A percentile compares a stretch with the other conserved stretches of the same genome.
Evolutionary conservation across 2,113 vertebrate genomes (phyloP).

Genomic region (Alexandromys fortis): DNA sequence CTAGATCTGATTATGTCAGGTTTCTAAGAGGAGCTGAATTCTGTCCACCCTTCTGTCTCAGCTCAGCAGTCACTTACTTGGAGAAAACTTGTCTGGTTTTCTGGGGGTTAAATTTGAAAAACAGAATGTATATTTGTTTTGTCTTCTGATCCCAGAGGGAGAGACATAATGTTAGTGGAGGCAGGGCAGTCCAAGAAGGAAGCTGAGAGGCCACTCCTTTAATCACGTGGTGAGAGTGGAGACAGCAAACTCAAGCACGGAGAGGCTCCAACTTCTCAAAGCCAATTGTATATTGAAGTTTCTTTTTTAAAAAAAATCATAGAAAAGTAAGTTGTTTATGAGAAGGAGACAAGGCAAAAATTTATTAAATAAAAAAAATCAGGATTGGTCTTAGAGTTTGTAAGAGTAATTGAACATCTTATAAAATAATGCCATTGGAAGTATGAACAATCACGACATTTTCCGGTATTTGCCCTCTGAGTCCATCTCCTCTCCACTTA

Average conservation of each 20-base stretch:
- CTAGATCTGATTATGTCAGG: not conserved
- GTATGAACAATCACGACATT: not conserved
- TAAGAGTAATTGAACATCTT: constrained; percentile 6
- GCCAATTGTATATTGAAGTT: no score
- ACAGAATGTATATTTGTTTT: no score
- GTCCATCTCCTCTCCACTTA: constrained; percentile 11
- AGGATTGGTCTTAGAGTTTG: constrained; percentile 2
- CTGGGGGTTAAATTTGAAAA: not conserved
- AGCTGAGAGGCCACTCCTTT: no score
- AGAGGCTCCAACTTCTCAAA: no score
- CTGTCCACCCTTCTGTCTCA: not conserved
- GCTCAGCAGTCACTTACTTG: not conserved
- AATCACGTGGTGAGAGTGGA: no score
- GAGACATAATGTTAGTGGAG: no score
- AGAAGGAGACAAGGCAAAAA: not conserved
- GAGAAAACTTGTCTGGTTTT: not conserved
- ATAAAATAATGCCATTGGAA: constrained; percentile 46
- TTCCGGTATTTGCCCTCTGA: not conserved
- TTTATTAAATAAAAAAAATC: constrained; percentile 5
- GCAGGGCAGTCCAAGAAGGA: no score
- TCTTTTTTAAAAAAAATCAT: not conserved
- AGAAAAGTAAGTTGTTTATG: not conserved
- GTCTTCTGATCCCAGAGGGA: no score
- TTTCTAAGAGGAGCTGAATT: not conserved
- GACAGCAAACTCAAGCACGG: no score